These are phyloP conservation scores for Diaprepes abbreviatus DNA, from an alignment of 2,888 invertebrate species.

Conservation along the genomic window DNA sequence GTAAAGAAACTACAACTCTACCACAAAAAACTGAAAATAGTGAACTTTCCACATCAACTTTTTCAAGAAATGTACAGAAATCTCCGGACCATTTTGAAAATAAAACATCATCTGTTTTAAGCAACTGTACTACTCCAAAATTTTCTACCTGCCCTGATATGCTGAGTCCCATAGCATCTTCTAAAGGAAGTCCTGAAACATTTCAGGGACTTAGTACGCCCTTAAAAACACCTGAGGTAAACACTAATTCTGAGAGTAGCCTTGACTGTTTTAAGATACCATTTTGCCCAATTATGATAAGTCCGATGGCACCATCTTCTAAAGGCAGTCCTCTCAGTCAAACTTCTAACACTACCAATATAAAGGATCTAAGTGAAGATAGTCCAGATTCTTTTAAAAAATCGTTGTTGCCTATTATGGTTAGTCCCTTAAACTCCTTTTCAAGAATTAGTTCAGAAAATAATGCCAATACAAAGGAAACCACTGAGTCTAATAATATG, in stretches of 20 bases:
- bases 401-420: background rate
- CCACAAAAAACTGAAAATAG: background rate
- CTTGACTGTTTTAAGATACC: conserved; percentile 18
- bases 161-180: conserved; percentile 22
- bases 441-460: background rate
- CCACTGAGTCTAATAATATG: too few relatives aligned
- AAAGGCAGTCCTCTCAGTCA: conserved; percentile 27
- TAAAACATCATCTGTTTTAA: background rate
- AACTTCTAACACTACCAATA: background rate
- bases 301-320: conserved; percentile 41
- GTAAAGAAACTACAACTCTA: background rate
- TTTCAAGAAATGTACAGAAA: background rate
- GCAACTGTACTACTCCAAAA: background rate
- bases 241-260: conserved; percentile 2
- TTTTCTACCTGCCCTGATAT: conserved; percentile 10
- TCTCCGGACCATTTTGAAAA: background rate
- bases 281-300: conserved; percentile 33
- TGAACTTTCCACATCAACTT: background rate
- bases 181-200: conserved; percentile 6
- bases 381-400: conserved; percentile 1
- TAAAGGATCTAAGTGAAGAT: background rate
- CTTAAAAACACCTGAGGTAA: background rate
- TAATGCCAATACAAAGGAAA: too few relatives aligned
- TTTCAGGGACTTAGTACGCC: background rate
- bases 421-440: conserved; percentile 12